phyloP scores from a whole-genome alignment of 2,797 vertebrate genomes.

The Microhierax caerulescens region DNA sequence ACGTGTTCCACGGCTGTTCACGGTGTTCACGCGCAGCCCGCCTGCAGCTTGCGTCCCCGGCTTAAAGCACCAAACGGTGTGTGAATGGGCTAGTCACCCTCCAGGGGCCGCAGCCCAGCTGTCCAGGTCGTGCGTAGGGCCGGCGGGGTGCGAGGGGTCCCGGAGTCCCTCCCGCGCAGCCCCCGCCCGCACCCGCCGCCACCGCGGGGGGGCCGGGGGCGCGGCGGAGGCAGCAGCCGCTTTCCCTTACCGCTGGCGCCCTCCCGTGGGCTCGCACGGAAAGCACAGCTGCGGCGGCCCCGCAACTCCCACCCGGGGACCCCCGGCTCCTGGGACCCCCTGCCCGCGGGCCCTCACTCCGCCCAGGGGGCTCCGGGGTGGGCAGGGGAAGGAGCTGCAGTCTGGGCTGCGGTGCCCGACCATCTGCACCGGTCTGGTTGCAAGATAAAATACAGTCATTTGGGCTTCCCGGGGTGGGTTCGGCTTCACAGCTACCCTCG shows the following conservation, averaged over 20 bases:
- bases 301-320: not conserved
- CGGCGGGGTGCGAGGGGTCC: not conserved
- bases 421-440: not conserved
- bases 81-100: not conserved
- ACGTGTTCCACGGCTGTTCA: fast-evolving
- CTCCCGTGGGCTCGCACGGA: constrained; percentile 41
- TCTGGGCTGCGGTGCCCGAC: not conserved
- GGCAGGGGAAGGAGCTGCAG: fast-evolving
- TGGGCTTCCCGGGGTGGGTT: not conserved
- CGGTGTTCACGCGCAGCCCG: not conserved
- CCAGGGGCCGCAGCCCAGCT: fast-evolving
- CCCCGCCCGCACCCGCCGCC: not conserved
- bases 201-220: not conserved
- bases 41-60: too few species aligned
- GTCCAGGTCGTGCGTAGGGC: not conserved
- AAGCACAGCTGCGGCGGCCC: not conserved
- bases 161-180: not conserved
- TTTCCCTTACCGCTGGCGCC: constrained; percentile 54
- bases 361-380: fast-evolving
- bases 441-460: not conserved
- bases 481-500: not conserved
- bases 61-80: not conserved
- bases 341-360: fast-evolving
- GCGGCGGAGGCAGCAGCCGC: not conserved
- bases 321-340: not conserved